Conservation (phyloP, 2,113 vertebrate genomes). For the Alectura lathami region DNA sequence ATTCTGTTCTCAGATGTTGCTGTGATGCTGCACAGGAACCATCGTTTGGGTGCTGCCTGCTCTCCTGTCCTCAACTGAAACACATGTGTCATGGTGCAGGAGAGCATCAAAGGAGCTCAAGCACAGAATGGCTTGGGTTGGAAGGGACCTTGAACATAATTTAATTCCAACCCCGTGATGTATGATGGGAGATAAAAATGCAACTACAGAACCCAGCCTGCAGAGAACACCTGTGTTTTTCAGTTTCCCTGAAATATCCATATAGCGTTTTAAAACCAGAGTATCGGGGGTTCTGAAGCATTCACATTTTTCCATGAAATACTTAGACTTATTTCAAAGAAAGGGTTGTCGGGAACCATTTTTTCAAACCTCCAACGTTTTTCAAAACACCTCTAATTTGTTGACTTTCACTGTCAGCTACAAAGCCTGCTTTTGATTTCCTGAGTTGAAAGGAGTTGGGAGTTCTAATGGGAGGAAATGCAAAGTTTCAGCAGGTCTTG, state of each 20-base stretch:
- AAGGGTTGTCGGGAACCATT: not conserved
- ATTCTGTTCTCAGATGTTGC: not conserved
- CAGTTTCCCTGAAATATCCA: not conserved
- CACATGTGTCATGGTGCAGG: not conserved
- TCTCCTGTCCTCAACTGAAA: not conserved
- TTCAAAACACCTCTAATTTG: not conserved
- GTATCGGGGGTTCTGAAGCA: not conserved
- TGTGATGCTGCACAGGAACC: not conserved
- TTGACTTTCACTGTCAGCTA: not conserved
- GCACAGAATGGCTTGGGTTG: no score
- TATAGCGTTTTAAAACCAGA: not conserved
- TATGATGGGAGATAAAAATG: not conserved
- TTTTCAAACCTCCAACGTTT: not conserved
- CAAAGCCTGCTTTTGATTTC: not conserved
- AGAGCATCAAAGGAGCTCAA: not conserved
- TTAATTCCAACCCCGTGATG: no score
- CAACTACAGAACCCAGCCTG: not conserved
- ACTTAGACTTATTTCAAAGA: not conserved
- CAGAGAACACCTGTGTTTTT: not conserved
- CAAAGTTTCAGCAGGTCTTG: not conserved
- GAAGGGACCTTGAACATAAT: no score
- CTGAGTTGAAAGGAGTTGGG: not conserved
- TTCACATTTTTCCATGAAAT: not conserved
- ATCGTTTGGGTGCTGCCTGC: not conserved
- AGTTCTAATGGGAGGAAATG: slow-evolving; percentile 13